Conservation (phyloP, 2,888 invertebrate genomes). For the Cylindroiulus punctatus region DNA sequence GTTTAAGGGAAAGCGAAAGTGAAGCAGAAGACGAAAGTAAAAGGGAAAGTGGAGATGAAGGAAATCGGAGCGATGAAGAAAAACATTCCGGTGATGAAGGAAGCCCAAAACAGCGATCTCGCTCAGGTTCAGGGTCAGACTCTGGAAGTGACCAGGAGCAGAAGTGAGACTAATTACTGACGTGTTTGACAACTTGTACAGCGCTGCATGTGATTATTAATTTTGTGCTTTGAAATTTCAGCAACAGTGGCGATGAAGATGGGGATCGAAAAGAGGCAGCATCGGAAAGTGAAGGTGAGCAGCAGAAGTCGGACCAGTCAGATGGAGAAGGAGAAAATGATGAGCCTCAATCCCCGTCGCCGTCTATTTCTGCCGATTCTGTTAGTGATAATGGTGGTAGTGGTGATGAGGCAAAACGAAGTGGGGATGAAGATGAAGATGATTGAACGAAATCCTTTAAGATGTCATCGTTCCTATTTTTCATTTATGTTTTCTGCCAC, state of each 20-base stretch:
- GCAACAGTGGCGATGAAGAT: slow-evolving; percentile 36
- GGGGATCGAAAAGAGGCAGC: neutral
- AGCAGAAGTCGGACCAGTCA: slow-evolving; percentile 48
- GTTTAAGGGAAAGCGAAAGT: slow-evolving; percentile 23
- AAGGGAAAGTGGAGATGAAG: slow-evolving; percentile 61
- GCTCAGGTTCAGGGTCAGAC: slow-evolving; percentile 50
- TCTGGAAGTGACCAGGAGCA: slow-evolving; percentile 55
- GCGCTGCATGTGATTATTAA: neutral
- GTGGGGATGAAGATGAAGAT: slow-evolving; percentile 37
- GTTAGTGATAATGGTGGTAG: slow-evolving; percentile 44
- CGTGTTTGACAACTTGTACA: too few species aligned
- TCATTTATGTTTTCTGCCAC: neutral
- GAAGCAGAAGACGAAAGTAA: slow-evolving; percentile 59
- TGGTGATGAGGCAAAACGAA: slow-evolving; percentile 46
- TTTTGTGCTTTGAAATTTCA: neutral
- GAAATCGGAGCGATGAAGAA: slow-evolving; percentile 56
- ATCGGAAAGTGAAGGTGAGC: slow-evolving; percentile 1
- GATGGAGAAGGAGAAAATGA: slow-evolving; percentile 50
- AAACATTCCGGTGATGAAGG: slow-evolving; percentile 40
- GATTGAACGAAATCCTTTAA: neutral
- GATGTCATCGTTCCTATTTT: neutral
- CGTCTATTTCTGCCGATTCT: slow-evolving; percentile 46
- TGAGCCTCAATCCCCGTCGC: slow-evolving; percentile 21
- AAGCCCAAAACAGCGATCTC: slow-evolving; percentile 47
- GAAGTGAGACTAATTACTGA: neutral